Percentiles rank a stretch among this genome's conserved stretches.
phyloP scores from a whole-genome alignment of 2,888 invertebrate genomes.

The Gymnoscelis rufifasciata region DNA sequence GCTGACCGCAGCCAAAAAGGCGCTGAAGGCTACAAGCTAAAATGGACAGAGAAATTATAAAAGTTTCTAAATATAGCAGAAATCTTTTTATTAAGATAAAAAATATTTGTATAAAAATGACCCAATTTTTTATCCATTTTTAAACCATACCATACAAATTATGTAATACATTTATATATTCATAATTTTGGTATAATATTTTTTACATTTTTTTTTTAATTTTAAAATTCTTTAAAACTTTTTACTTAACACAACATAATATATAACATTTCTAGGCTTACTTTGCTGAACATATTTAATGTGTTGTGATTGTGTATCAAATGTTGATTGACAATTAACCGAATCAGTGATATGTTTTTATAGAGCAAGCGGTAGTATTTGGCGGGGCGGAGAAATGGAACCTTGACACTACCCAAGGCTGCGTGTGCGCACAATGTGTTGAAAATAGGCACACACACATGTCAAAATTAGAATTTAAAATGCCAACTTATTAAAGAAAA shows the following conservation, averaged over 20 bases:
- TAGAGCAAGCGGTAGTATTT: conserved; percentile 6
- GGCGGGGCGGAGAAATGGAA: conserved; percentile 20
- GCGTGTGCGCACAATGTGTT: background rate
- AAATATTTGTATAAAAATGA: too few relatives aligned
- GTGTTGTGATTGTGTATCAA: conserved; percentile 13
- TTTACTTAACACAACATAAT: too few relatives aligned
- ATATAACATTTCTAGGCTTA: conserved; percentile 6
- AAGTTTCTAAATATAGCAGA: too few relatives aligned
- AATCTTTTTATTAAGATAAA: too few relatives aligned
- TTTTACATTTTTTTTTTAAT: background rate
- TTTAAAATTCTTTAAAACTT: background rate
- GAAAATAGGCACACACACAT: background rate
- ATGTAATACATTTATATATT: too few relatives aligned
- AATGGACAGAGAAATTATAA: background rate
- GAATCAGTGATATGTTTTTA: conserved; percentile 16
- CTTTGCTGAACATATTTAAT: conserved; percentile 21
- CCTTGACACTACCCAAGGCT: conserved; percentile 16
- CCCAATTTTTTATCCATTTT: too few relatives aligned
- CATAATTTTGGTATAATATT: too few relatives aligned
- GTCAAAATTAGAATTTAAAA: background rate
- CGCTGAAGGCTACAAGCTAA: conserved; percentile 63
- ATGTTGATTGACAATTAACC: conserved; percentile 18
- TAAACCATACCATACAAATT: too few relatives aligned
- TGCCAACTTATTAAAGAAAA: background rate
- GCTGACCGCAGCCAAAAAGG: conserved; percentile 60